Evolutionary conservation across 2,797 vertebrate species (phyloP).

Genomic region (Mico argentatus): DNA sequence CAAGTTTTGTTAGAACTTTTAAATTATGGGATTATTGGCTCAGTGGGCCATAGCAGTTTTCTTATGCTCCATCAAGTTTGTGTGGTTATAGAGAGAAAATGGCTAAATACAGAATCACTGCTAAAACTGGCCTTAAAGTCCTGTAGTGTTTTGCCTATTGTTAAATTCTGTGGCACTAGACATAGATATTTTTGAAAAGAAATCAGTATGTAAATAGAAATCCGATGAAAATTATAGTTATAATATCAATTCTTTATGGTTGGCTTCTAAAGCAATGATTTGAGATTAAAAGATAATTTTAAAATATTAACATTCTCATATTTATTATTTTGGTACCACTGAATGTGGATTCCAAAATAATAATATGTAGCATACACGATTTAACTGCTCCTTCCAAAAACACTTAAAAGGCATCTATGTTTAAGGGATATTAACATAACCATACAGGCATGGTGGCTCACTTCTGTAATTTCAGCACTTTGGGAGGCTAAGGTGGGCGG

Average conservation of each 20-base stretch:
- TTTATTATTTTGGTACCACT: slow-evolving; percentile 28
- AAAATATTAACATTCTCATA: slow-evolving; percentile 38
- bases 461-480: not conserved
- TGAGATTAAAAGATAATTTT: not conserved
- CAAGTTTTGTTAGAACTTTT: slow-evolving; percentile 55
- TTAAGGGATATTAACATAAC: slow-evolving; percentile 24
- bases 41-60: slow-evolving; percentile 47
- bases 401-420: not conserved
- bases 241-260: not conserved
- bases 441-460: not conserved
- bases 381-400: slow-evolving; percentile 40
- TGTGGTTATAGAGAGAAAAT: slow-evolving; percentile 35
- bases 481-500: not conserved
- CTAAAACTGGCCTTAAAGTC: slow-evolving; percentile 38
- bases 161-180: slow-evolving; percentile 38
- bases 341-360: slow-evolving; percentile 9
- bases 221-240: not conserved
- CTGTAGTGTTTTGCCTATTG: not conserved
- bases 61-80: slow-evolving; percentile 31
- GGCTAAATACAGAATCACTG: slow-evolving; percentile 46
- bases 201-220: slow-evolving; percentile 52
- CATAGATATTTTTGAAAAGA: slow-evolving; percentile 34
- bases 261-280: not conserved
- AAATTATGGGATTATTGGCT: slow-evolving; percentile 62
- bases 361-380: not conserved